Evolutionary conservation across 2,888 invertebrate species (phyloP).

Genomic region (Melinopterus prodromus): DNA sequence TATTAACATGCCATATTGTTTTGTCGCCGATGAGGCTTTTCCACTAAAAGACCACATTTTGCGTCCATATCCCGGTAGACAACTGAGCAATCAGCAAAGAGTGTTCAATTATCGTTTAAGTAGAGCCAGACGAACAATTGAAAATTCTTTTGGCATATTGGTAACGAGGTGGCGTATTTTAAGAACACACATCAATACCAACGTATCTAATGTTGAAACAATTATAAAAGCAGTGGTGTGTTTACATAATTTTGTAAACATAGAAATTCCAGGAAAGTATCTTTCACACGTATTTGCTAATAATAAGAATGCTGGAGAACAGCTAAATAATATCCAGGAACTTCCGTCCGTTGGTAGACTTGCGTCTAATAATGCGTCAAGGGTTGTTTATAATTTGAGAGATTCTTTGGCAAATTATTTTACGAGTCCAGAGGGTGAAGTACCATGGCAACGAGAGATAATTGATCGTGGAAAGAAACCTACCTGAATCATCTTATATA

Average conservation of each 20-base stretch:
- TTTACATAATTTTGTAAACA: background rate
- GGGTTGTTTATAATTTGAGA: background rate
- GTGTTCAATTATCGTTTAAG: slow-evolving; percentile 9
- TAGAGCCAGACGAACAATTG: slow-evolving; percentile 4
- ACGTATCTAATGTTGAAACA: background rate
- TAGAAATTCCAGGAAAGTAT: background rate
- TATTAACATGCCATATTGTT: slow-evolving; percentile 6
- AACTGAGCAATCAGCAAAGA: slow-evolving; percentile 6
- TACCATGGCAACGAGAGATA: background rate
- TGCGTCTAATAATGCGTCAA: background rate
- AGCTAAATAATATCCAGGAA: background rate
- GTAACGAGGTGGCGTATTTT: slow-evolving; percentile 13
- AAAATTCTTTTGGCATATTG: slow-evolving; percentile 15
- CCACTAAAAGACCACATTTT: slow-evolving; percentile 10
- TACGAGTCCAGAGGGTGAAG: background rate
- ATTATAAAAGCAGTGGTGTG: background rate
- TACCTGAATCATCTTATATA: background rate
- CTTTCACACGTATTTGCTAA: background rate
- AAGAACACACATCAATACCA: background rate
- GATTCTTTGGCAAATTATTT: background rate
- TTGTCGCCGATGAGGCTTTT: slow-evolving; percentile 13
- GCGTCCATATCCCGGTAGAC: slow-evolving; percentile 6
- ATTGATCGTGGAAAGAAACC: background rate
- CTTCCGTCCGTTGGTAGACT: background rate
- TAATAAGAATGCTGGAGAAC: background rate